Base-by-base conservation (phyloP, 2,888 invertebrate species). In the Phyllotreta striolata region DNA sequence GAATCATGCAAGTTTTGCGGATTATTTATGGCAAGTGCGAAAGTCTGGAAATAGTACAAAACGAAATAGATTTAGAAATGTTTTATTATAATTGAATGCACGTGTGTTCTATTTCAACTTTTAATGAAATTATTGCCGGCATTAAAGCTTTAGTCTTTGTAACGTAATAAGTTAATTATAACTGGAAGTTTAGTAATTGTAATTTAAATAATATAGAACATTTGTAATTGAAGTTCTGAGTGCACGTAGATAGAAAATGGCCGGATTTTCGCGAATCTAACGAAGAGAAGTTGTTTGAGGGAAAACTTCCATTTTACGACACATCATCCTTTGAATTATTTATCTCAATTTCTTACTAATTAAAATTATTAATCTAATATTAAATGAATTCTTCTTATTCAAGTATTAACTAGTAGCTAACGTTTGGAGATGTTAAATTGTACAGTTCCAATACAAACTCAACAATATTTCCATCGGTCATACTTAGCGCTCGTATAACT, bases 181-280 rank as follows among this genome's bases (percentile, higher is more conserved):
- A 76, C 77, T 69, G 77, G 78, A 79, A 79, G 79, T 79, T 79
- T 67, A 60, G 79, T 79, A 80, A 80, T 80, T 80, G 80, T 80
- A 78, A 80, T 79, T 79, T 79, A 79, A 80, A 80, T 80, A 80
- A 80, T 80, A 77, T 77, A 79, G 77, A 78, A 75, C 78, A 77
- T 76, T 77, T 76, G 77, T 78, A 79, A 79, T 80, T 78, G 78
- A 78, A 78, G 75, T 76, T 78, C 74, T 76, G 75, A 70, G 68
- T 71, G 70, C 66, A 65, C 66, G 70, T 76, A 75, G 74, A 77
- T 75, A 77, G 75, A 77, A 78, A 77, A 77, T 77, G 74, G 75
- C 69, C 66, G 66, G 70, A 71, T 70, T 72, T n/a, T 69, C 35
- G 62, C 49, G 62, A 49, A 10, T 24, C 4, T 24, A 24, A 24